Percentiles rank a stretch among this genome's conserved stretches.
Evolutionary conservation across 2,888 invertebrate genomes (phyloP).

Genomic region (Hylaea fasciaria): DNA sequence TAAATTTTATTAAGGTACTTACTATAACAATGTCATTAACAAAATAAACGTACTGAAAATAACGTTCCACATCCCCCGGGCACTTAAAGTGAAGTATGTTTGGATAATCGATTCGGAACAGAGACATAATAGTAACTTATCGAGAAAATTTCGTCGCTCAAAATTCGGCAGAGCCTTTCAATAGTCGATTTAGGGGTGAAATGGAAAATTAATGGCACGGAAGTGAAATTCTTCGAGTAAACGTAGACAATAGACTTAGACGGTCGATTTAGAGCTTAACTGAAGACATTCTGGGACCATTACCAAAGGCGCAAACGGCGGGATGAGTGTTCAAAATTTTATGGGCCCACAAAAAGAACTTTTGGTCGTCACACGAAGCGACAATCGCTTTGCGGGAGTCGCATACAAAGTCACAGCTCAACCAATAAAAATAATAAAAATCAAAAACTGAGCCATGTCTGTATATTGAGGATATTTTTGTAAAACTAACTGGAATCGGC

Average conservation of each 20-base stretch:
- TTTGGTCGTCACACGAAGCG: conserved; percentile 24
- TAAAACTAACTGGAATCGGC: too few species aligned
- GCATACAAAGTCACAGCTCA: conserved; percentile 47
- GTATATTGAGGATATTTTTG: background rate
- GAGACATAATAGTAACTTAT: conserved; percentile 64
- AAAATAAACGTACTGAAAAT: conserved; percentile 21
- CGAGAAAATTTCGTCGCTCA: conserved; percentile 61
- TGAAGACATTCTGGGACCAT: conserved; percentile 51
- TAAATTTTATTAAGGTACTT: background rate
- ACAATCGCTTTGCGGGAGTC: conserved; percentile 31
- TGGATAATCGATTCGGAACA: conserved; percentile 53
- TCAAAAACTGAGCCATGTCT: conserved; percentile 24
- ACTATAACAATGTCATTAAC: conserved; percentile 20
- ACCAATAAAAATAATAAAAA: too few species aligned
- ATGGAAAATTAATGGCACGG: conserved; percentile 79
- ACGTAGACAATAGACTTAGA: conserved; percentile 66
- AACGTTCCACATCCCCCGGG: conserved; percentile 16
- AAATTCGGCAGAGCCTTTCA: conserved; percentile 65
- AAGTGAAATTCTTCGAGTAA: conserved; percentile 73
- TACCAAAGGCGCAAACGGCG: conserved; percentile 45
- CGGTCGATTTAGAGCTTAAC: conserved; percentile 56
- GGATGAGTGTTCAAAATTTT: conserved; percentile 30
- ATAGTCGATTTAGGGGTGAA: conserved; percentile 71
- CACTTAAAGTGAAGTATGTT: conserved; percentile 49
- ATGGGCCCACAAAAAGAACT: conserved; percentile 23